Conservation (phyloP, 53 echinoderm and acorn worm genomes). For the Pentamera pediparva region DNA sequence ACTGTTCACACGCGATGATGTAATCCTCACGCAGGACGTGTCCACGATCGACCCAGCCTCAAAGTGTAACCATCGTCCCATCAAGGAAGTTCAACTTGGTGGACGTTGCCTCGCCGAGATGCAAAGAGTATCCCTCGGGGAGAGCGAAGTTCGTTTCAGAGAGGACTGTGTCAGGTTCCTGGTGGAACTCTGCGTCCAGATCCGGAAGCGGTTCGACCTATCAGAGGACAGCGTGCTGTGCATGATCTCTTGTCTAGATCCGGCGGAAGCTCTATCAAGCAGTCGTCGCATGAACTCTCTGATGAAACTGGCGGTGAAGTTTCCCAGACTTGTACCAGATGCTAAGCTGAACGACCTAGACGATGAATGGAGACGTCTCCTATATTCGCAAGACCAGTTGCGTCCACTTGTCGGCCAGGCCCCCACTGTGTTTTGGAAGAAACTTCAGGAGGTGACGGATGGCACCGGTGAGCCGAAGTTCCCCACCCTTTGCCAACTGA, state of each 20-base stretch:
- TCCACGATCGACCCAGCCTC: not conserved
- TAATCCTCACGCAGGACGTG: not conserved
- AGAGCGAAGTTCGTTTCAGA: not conserved
- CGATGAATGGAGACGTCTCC: not conserved
- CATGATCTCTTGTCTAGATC: not conserved
- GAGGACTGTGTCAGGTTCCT: not conserved
- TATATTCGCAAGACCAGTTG: not conserved
- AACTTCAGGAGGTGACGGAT: not conserved
- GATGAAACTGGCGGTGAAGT: not conserved
- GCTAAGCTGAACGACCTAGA: not conserved
- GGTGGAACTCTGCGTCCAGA: not conserved
- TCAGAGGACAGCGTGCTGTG: not conserved
- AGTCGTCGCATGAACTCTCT: not conserved
- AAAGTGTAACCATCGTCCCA: not conserved
- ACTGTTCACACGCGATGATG: not conserved
- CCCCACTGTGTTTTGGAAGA: not conserved
- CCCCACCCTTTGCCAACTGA: not conserved
- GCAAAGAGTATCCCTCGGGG: not conserved
- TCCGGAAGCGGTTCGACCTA: not conserved
- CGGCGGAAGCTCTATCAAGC: not conserved
- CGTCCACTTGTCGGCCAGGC: not conserved
- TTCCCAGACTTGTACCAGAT: not conserved
- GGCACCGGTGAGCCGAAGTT: not conserved
- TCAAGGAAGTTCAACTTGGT: slow-evolving; percentile 1
- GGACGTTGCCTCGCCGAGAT: not conserved